These are phyloP conservation scores for Oncopeltus fasciatus DNA, from an alignment of 1,140 invertebrate species.

Conservation along the genomic window DNA sequence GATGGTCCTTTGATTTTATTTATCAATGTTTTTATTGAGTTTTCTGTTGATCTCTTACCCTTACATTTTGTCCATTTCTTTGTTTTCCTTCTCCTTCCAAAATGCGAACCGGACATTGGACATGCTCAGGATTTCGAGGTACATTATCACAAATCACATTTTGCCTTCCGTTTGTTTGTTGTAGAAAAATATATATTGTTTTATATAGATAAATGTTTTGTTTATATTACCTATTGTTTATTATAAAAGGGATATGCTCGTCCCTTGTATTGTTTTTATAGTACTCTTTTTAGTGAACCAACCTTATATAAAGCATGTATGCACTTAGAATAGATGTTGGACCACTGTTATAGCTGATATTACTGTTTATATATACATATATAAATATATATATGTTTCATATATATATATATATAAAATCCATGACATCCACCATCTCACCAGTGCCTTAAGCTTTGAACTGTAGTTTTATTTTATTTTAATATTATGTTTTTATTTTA, in stretches of 20 bases:
- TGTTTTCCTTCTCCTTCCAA: constrained; percentile 35
- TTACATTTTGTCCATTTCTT: constrained; percentile 34
- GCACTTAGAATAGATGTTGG: constrained; percentile 22
- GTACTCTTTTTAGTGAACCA: constrained; percentile 11
- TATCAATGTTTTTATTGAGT: constrained; percentile 20
- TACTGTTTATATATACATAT: too few relatives aligned
- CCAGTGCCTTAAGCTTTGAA: constrained; percentile 26
- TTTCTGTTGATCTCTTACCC: constrained; percentile 15
- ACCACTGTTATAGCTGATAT: constrained; percentile 19
- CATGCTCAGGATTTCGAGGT: constrained; percentile 58
- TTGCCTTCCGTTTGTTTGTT: constrained; percentile 20
- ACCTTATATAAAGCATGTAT: constrained; percentile 20
- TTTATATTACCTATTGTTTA: constrained; percentile 15
- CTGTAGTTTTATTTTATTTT: constrained; percentile 14
- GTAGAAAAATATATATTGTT: constrained; percentile 17
- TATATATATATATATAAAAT: constrained; percentile 19
- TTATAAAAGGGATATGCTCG: constrained; percentile 6
- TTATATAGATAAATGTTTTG: constrained; percentile 13
- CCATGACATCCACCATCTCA: constrained; percentile 24
- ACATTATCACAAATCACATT: constrained; percentile 25
- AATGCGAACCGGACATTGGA: constrained; percentile 29
- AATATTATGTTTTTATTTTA: background rate
- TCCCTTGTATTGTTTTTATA: constrained; percentile 13
- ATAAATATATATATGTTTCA: constrained; percentile 3
- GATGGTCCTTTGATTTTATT: constrained; percentile 69